A percentile compares a stretch with the other conserved stretches of the same genome.
These are phyloP conservation scores for Athene noctua DNA, from an alignment of 2,113 vertebrate species.

Conservation along the genomic window DNA sequence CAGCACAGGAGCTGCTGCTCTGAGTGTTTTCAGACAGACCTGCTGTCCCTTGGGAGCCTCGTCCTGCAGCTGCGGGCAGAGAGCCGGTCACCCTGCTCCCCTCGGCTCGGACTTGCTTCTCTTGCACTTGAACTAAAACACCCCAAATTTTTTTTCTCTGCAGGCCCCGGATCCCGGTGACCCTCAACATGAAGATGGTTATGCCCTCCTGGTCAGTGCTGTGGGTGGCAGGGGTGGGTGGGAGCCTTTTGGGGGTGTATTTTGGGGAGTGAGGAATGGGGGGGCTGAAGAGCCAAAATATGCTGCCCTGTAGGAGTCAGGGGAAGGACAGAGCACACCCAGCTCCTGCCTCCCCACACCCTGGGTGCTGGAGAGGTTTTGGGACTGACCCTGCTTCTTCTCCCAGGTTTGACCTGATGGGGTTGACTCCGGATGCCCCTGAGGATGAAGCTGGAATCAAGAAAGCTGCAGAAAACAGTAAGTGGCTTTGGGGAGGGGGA, in stretches of 20 bases:
- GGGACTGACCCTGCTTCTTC: neutral
- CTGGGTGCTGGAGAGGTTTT: neutral
- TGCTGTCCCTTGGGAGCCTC: neutral
- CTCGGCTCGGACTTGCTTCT: neutral
- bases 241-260: neutral
- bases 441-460: slow-evolving; percentile 97
- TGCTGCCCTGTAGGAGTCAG: neutral
- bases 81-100: fast-evolving
- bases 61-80: neutral
- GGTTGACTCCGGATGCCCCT: slow-evolving; percentile 86
- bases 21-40: neutral
- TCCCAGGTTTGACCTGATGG: slow-evolving; percentile 95
- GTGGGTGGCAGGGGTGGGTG: neutral
- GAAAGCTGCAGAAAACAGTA: slow-evolving; percentile 94
- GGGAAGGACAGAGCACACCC: neutral
- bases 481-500: slow-evolving; percentile 5
- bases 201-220: slow-evolving; percentile 95
- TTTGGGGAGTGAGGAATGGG: neutral
- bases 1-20: neutral
- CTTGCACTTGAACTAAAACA: neutral
- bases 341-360: neutral
- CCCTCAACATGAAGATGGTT: slow-evolving; percentile 91
- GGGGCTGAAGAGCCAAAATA: neutral
- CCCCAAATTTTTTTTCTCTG: neutral
- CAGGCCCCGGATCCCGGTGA: slow-evolving; percentile 92